Evolutionary conservation across 1,140 invertebrate species (phyloP), one percentile per base, ranked within the genome.

Genomic region (Anoplolepis gracilipes): DNA sequence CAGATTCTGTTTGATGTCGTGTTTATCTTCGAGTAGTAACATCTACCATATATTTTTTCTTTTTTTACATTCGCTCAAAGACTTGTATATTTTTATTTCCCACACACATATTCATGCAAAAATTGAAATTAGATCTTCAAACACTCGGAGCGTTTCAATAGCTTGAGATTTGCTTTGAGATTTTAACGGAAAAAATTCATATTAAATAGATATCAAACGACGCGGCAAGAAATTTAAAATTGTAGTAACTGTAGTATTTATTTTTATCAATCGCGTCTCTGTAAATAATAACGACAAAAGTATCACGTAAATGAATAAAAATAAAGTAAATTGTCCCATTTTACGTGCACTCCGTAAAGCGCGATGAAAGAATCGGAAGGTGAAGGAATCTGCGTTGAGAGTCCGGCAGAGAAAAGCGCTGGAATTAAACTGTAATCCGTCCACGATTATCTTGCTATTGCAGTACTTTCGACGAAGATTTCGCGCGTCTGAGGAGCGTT

Each of bases 401-500:
- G 10, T 42, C 62, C 62, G 62, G 22, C 42, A 36, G 49, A 30
- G 55, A 33, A 57, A 25, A 78, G 39, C 25, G 1, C 49, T 30
- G 42, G 78, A 73, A 82, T 82, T 82, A 82, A 73, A 72, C 22
- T 57, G 65, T 81, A 81, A 81, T 82, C 78, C 78, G 65, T 57
- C 49, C 53, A 46, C 78, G 53, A 82, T 82, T 82, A 82, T 72
- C 78, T 72, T 46, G 25, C 78, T 57, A 53, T 61, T 73, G 78
- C 78, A 82, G 78, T 28, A 33, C 16, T 30, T 36, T 25, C 62
- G 25, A 22, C 64, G 53, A 55, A 59, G 36, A 73, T 72, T 25
- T 82, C 53, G 65, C 36, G 30, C 62, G 30, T 7, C 61, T n/a
- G 36, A 10, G 33, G 16, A 42, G 19, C 10, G 57, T 25, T 28